Base-by-base conservation (phyloP, 2,888 invertebrate species). In the Leptopilina drosophilae region DNA sequence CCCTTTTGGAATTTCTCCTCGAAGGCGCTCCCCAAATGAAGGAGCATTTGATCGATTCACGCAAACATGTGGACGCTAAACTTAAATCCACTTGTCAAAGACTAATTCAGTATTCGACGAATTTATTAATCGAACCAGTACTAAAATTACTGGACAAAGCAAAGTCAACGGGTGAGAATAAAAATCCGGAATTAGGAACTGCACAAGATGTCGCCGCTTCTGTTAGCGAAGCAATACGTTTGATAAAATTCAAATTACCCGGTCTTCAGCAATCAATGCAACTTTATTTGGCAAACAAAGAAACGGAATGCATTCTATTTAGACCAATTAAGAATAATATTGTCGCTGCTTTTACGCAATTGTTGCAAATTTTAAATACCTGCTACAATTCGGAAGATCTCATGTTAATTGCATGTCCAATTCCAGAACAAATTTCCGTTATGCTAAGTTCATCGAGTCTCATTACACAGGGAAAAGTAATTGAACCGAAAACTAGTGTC, bases 251-350 rank as follows among this genome's bases (percentile, higher is more conserved):
- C 0, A 95, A 96, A 85, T 93, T 98, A 56, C 96, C 98, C 0
- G 93, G 94, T 7, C 92, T 99, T 15, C 97, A 98, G 89, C 94
- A 96, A 5, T 96, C 97, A 14, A 98, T 99, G 98, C 96, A 97
- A 84, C 94, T 99, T 0, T 99, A 99, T 92, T 93, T 99, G 77
- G 97, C 99, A 14, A 99, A 99, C 91, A 95, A 96, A 85, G 99
- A 99, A 91, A 99, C 99, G 0, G 99, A 99, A 92, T 97, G 98
- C 87, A 99, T 99, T 87, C 94, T 99, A 11, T 98, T 99, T 88
- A 94, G 98, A 79, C 99, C 99, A 2, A 97, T 99, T 75, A 95
- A 96, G 95, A 97, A 98, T 90, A 98, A 98, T 87, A 95, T 98
- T 0, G 96, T 98, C 7, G 97, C 96, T 73, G 94, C 95, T 56